phyloP scores from a whole-genome alignment of 2,888 invertebrate genomes.

The Dimorphilus gyrociliatus region DNA sequence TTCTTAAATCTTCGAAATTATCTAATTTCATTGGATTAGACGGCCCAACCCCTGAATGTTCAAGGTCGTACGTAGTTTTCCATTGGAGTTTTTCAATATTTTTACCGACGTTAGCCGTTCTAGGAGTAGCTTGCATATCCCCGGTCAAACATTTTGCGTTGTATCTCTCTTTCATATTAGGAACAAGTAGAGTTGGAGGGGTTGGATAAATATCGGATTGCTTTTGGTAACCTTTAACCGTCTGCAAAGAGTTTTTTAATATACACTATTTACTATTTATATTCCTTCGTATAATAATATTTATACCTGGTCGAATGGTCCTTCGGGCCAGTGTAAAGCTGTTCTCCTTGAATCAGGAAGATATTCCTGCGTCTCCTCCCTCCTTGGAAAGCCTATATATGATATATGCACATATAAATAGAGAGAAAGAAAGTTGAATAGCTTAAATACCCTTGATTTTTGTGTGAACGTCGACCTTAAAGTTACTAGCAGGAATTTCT shows the following conservation, averaged over 20 bases:
- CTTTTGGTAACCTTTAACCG: neutral
- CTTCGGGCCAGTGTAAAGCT: no score
- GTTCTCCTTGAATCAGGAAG: no score
- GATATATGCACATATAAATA: neutral
- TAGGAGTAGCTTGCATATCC: constrained; percentile 11
- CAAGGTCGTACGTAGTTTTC: constrained; percentile 24
- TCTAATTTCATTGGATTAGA: constrained; percentile 24
- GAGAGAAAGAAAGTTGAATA: no score
- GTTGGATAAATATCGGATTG: constrained; percentile 29
- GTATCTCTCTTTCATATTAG: constrained; percentile 20
- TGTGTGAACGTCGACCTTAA: constrained; percentile 19
- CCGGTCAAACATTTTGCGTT: constrained; percentile 5
- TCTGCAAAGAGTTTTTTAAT: neutral
- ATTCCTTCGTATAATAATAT: no score
- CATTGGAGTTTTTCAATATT: constrained; percentile 31
- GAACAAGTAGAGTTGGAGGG: constrained; percentile 22
- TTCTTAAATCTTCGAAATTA: constrained; percentile 24
- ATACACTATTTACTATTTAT: no score
- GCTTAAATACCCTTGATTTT: constrained; percentile 32
- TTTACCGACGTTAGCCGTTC: constrained; percentile 21
- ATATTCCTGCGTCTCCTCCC: constrained; percentile 1
- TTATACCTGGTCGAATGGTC: no score
- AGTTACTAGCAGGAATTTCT: constrained; percentile 27
- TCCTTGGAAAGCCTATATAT: no score
- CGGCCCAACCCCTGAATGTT: constrained; percentile 24